Evolutionary conservation across 2,113 vertebrate species (phyloP).

Genomic region (Saimiri boliviensis): DNA sequence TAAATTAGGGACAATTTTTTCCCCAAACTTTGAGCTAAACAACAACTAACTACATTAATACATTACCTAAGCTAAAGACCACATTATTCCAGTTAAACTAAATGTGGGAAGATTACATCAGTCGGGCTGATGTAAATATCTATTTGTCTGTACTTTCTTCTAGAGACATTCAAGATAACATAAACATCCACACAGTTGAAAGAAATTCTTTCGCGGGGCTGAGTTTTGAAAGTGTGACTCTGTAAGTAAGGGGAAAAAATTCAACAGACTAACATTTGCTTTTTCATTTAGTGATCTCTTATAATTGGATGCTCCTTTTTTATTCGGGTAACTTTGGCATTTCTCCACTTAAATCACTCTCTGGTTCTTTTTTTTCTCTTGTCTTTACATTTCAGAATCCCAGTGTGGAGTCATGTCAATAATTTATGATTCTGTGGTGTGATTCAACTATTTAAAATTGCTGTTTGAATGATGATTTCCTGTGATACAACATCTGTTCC

Average conservation of each 20-base stretch:
- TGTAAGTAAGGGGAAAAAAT: conserved; percentile 83
- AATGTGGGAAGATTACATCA: not conserved
- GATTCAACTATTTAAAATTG: conserved; percentile 76
- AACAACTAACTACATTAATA: not conserved
- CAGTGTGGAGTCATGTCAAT: conserved; percentile 75
- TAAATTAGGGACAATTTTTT: conserved; percentile 6
- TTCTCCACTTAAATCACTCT: conserved; percentile 20
- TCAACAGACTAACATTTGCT: not conserved
- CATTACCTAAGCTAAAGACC: not conserved
- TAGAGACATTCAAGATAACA: conserved; percentile 91
- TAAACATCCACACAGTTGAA: conserved; percentile 85
- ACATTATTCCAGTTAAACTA: not conserved
- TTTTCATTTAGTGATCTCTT: conserved; percentile 12
- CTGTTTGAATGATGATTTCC: conserved; percentile 72
- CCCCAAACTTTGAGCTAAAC: not conserved
- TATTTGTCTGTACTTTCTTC: conserved; percentile 73
- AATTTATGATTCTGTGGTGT: conserved; percentile 76
- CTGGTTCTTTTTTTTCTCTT: conserved; percentile 43
- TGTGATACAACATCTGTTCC: conserved; percentile 75
- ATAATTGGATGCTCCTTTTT: not conserved
- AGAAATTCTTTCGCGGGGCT: conserved; percentile 87
- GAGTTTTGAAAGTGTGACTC: conserved; percentile 84
- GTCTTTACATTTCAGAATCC: conserved; percentile 73
- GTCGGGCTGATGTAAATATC: not conserved
- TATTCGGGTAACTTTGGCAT: not conserved